Evolutionary conservation across 2,113 vertebrate genomes (phyloP), one percentile per base, ranked within the genome.

Genomic region (Desmodus rotundus): DNA sequence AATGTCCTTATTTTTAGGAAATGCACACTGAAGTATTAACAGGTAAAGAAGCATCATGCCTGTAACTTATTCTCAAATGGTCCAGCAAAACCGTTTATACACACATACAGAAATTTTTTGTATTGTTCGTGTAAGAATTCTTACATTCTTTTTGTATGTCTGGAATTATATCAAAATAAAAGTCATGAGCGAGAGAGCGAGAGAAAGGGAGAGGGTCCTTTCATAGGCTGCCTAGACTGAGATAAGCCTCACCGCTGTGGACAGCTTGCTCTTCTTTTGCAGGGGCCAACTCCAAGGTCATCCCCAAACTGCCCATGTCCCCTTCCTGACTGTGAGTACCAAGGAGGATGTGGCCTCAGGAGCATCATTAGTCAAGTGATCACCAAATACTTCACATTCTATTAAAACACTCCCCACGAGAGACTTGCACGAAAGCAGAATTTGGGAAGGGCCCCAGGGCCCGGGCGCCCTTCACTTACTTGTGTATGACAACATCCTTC

Each of bases 401-500:
- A 33, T 36, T 33, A 24, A 54, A 88, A 63, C 2, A n/a, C 33
- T 22, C 7, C 38, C 1, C 4, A 56, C 58, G 58, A 17, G 87
- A 90, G 16, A 52, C 14, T 1, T 84, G 52, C 36, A 58, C 15
- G 24, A 28, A 43, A 58, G 86, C 20, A 77, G 38, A 52, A 11
- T 16, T 6, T 63, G n/a, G 72, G n/a, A 63, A 74, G 63, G 13
- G 36, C 3, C 52, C 41, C 10, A 33, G 28, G 54, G 33, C n/a
- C 43, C 5, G 2, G 36, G 56, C 68, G 36, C 22, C 45, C 68
- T 52, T 67, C 47, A 50, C 90, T 98, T 95, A 99, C 99, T 98
- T 99, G 98, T 99, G 99, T 87, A 99, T 99, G 47, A 99, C 99
- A 86, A 99, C 99, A n/a, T 99, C 98, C 83, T 98, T 99, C 70